These are phyloP conservation scores for Neotragus moschatus DNA, from an alignment of 2,113 vertebrate species.

Conservation along the genomic window DNA sequence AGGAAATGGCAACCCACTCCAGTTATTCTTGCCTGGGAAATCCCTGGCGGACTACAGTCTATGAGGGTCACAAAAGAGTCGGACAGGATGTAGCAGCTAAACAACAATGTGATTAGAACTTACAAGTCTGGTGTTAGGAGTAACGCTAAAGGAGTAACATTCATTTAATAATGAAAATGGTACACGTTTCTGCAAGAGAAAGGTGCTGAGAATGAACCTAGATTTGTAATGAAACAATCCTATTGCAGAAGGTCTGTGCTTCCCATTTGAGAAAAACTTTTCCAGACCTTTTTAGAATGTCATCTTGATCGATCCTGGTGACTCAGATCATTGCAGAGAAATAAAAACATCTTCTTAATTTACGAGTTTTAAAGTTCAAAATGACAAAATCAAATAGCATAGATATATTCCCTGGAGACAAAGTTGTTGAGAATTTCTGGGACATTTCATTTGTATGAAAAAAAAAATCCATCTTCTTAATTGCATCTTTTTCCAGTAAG, in stretches of 20 bases:
- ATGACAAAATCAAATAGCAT: neutral
- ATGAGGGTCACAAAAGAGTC: neutral
- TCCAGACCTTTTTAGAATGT: neutral
- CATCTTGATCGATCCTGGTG: neutral
- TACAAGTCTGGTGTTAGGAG: neutral
- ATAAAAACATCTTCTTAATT: neutral
- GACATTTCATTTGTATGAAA: neutral
- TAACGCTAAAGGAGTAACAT: neutral
- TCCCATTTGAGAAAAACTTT: neutral
- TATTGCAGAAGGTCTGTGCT: neutral
- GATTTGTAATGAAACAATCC: neutral
- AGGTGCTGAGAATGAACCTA: rapidly evolving
- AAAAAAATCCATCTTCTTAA: neutral
- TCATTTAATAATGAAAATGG: neutral
- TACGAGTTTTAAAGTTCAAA: constrained; percentile 3
- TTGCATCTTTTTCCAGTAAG: constrained; percentile 36
- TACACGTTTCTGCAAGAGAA: neutral
- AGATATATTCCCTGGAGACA: neutral
- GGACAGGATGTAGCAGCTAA: neutral
- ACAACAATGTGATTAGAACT: neutral
- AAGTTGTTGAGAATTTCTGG: neutral
- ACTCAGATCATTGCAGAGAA: neutral
- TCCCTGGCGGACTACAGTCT: neutral
- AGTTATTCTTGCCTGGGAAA: neutral
- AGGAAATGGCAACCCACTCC: neutral